A percentile compares a stretch with the other conserved stretches of the same genome.
phyloP scores from a whole-genome alignment of 2,888 invertebrate species.

The Diaprepes abbreviatus region DNA sequence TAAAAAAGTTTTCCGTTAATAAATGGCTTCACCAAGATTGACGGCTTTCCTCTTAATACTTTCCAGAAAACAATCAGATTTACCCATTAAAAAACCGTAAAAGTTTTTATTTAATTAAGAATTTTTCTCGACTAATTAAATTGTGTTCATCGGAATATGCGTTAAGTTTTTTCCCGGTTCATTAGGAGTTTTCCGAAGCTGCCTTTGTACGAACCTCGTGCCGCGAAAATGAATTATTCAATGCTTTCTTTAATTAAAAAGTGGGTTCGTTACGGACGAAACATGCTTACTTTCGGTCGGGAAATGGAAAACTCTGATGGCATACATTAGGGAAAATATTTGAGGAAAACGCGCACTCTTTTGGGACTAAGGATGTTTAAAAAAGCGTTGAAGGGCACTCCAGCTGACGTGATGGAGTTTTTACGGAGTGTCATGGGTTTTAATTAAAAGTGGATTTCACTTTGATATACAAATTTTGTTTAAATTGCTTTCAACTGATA shows the following conservation, averaged over 20 bases:
- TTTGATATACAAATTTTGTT: conserved; percentile 33
- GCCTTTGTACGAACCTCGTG: conserved; percentile 40
- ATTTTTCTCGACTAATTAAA: conserved; percentile 56
- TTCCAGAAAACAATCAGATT: conserved; percentile 38
- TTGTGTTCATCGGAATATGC: conserved; percentile 56
- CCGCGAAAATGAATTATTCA: conserved; percentile 56
- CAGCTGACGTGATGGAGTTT: conserved; percentile 19
- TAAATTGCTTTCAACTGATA: conserved; percentile 6
- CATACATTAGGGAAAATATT: conserved; percentile 45
- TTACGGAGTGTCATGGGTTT: conserved; percentile 23
- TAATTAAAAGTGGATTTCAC: conserved; percentile 30
- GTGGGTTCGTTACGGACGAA: conserved; percentile 52
- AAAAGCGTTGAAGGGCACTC: conserved; percentile 26
- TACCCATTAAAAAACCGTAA: conserved; percentile 39
- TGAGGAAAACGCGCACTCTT: conserved; percentile 18
- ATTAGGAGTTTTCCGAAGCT: conserved; percentile 38
- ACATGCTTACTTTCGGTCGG: conserved; percentile 47
- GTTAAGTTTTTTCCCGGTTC: conserved; percentile 56
- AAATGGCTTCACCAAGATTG: neutral
- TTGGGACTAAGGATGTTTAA: conserved; percentile 9
- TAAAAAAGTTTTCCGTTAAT: neutral
- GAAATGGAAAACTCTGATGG: conserved; percentile 48
- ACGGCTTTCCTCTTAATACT: conserved; percentile 9
- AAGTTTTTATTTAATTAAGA: conserved; percentile 60
- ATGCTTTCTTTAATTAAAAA: conserved; percentile 58